Conservation (phyloP, 2,888 invertebrate species). For the Apotomis capreana region DNA sequence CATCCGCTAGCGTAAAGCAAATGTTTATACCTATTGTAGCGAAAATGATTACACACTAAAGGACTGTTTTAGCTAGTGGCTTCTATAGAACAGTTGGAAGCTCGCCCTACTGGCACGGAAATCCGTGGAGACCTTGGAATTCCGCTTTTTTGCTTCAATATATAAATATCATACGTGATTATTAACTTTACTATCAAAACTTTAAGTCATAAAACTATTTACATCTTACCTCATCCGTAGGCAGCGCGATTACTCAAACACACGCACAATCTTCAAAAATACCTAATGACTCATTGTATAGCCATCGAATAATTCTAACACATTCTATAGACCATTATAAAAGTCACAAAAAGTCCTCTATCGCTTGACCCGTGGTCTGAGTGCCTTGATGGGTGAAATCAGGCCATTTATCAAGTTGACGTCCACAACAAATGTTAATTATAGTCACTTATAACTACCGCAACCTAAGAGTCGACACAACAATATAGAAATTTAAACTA, state of each 20-base stretch:
- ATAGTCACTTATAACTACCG: constrained; percentile 24
- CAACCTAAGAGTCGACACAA: constrained; percentile 22
- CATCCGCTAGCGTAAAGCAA: too few species aligned
- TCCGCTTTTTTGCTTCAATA: too few species aligned
- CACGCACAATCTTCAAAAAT: constrained; percentile 23
- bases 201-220: constrained; percentile 13
- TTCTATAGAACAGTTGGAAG: too few species aligned
- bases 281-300: constrained; percentile 26
- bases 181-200: background rate
- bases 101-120: too few species aligned
- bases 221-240: background rate
- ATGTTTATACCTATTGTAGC: too few species aligned
- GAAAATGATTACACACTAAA: too few species aligned
- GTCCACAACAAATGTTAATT: constrained; percentile 39
- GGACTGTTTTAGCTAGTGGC: too few species aligned
- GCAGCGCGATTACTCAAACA: constrained; percentile 3
- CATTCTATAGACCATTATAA: background rate
- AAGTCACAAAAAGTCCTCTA: background rate
- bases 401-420: constrained; percentile 34
- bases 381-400: constrained; percentile 23
- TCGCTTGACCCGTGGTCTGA: background rate
- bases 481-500: constrained; percentile 37
- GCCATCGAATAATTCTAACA: background rate
- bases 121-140: too few species aligned
- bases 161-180: too few species aligned